Percentiles rank a stretch among this genome's conserved stretches.
Evolutionary conservation across 1,140 invertebrate species (phyloP).

Genomic region (Acromyrmex charruanus): DNA sequence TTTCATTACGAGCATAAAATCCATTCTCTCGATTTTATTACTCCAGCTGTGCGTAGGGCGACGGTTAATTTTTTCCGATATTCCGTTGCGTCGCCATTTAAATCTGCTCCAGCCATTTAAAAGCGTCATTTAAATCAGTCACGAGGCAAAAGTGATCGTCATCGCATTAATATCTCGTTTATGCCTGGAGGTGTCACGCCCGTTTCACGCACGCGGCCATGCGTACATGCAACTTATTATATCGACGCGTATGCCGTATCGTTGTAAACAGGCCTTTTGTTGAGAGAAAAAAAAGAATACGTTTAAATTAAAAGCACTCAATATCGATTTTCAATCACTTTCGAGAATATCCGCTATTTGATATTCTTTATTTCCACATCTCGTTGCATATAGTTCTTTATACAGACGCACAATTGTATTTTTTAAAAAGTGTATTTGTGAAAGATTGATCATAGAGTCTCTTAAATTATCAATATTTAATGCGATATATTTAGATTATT

Average conservation of each 20-base stretch:
- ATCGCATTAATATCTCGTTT: constrained; percentile 40
- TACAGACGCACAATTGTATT: neutral
- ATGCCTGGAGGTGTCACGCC: constrained; percentile 27
- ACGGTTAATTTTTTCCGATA: neutral
- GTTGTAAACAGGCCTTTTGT: constrained; percentile 18
- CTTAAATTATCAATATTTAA: neutral
- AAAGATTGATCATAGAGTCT: neutral
- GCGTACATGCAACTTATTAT: constrained; percentile 40
- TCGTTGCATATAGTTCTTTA: neutral
- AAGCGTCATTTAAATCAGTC: constrained; percentile 47
- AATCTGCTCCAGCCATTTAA: constrained; percentile 21
- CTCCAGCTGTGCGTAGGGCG: neutral
- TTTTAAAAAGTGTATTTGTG: neutral
- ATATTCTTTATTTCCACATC: neutral
- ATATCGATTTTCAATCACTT: neutral
- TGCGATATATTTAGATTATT: neutral
- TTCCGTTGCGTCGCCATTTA: neutral
- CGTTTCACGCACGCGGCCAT: constrained; percentile 34
- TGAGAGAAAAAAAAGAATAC: neutral
- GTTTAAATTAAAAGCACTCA: constrained; percentile 1
- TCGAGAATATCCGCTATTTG: neutral
- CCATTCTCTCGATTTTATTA: constrained; percentile 3
- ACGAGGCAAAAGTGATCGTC: constrained; percentile 33
- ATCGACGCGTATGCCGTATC: neutral
- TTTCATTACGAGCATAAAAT: neutral